Evolutionary conservation across 53 echinoderm and acorn worm species (phyloP), one percentile per base, ranked within the genome.

Genomic region (Patiria pectinifera): DNA sequence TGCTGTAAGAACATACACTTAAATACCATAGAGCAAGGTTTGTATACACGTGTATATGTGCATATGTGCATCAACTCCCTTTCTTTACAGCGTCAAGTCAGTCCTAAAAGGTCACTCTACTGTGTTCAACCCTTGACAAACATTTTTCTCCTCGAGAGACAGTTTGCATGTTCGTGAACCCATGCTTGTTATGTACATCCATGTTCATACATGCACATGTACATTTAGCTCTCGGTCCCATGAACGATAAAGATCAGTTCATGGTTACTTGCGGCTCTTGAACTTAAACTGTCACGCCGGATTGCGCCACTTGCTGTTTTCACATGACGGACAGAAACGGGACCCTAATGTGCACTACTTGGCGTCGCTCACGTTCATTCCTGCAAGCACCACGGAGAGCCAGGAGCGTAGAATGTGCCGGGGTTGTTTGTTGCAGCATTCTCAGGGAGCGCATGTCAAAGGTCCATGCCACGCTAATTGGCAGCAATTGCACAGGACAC

Each of bases 201-300:
- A 18, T 0, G 25, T 25, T 26, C 62, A n/a, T 62, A 58, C 16
- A n/a, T 62, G 53, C 53, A 53, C 53, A 53, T 53, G 53, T 53
- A 53, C 53, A 53, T 53, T 53, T 53, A 35, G 53, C 53, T 53
- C 53, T 53, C 53, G 66, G 19, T 35, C 9, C 18, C 77, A 25
- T 35, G 24, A 78, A 44, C 12, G 70, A 26, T 16, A 79, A 79
- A 80, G 90, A 90, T 90, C 90, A 81, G 4, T 11, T 15, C 24
- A 8, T 81, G 90, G 90, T 48, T 81, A 80, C 47, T 10, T 49
- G 24, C 80, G 90, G 90, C 80, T 90, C 80, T 90, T 90, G 90
- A 90, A 90, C 90, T 81, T 90, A 81, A 69, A 90, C 80, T 90
- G 90, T 80, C 90, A 90, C 7, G 53, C 22, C 60, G n/a, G 80